Evolutionary conservation across 2,888 invertebrate species (phyloP), one percentile per base, ranked within the genome.

Genomic region (Agriopis leucophaearia): DNA sequence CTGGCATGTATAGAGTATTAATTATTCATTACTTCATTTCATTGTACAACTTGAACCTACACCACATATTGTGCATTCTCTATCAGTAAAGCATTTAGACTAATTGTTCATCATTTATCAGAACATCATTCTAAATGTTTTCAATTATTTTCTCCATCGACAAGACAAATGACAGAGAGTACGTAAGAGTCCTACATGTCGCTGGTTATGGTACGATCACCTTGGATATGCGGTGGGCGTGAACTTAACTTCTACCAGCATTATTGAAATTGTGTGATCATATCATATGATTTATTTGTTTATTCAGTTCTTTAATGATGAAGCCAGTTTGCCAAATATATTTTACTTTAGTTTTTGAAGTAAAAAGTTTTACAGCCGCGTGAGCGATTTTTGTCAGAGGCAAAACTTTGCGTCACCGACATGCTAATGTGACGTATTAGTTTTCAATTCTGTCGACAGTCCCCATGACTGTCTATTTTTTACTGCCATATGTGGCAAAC

Each of bases 131-230:
- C 7, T 8, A 51, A n/a, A 51, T 35, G 13, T 35, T n/a, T 36
- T 18, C 35, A 9, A 35, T 35, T 58, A 13, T 57, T 44, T 56
- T 50, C 63, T 50, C 47, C 52, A 58, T 58, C 8, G 52, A 9
- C 52, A 58, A 52, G 57, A 67, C 51, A 62, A 66, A 61, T 57
- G n/a, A 18, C 38, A 40, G 45, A 52, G 42, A 44, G 50, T 38
- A 15, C n/a, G 12, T 38, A 54, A 16, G 40, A 47, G 60, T 48
- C 60, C 59, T 60, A 66, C 65, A 59, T 47, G 18, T 10, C 0
- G 16, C 54, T 50, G 13, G 16, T 45, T 66, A 60, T 36, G 65
- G 60, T 13, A 27, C 36, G 65, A 55, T 60, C 55, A 60, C 65
- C 65, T 66, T 60, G 65, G 3, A 44, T 16, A 13, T 18, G 44